Percentiles rank a stretch among this genome's conserved stretches.
These are phyloP conservation scores for Pemphigus obesinymphae DNA, from an alignment of 1,140 invertebrate genomes.

Conservation along the genomic window DNA sequence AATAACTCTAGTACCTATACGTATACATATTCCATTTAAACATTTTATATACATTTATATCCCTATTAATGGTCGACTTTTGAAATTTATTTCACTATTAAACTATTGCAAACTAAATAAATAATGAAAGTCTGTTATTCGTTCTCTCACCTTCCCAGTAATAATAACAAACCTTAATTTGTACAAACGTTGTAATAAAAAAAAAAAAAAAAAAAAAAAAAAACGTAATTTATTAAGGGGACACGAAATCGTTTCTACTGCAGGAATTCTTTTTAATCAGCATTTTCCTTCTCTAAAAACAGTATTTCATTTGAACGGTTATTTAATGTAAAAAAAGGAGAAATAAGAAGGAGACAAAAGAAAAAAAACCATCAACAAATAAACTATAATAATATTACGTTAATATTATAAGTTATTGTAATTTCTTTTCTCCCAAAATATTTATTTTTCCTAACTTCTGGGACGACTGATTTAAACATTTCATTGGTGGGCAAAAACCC, in stretches of 20 bases:
- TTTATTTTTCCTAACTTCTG: not conserved
- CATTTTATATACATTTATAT: not conserved
- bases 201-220: not conserved
- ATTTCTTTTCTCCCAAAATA: not conserved
- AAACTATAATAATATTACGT: slow-evolving; percentile 26
- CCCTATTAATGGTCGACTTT: not conserved
- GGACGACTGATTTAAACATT: slow-evolving; percentile 33
- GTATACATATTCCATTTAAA: no score
- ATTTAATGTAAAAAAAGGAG: slow-evolving; percentile 4
- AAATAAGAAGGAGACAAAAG: not conserved
- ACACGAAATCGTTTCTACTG: slow-evolving; percentile 9
- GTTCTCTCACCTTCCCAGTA: not conserved
- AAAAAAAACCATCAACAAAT: slow-evolving; percentile 20
- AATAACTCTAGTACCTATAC: no score
- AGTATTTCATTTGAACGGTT: slow-evolving; percentile 24
- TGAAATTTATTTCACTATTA: slow-evolving; percentile 6
- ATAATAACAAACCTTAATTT: slow-evolving; percentile 24
- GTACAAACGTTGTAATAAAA: slow-evolving; percentile 20
- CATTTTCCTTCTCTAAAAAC: not conserved
- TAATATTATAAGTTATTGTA: slow-evolving; percentile 29
- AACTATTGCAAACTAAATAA: not conserved
- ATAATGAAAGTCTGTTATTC: slow-evolving; percentile 7
- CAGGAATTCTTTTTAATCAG: slow-evolving; percentile 26
- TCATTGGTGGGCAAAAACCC: slow-evolving; percentile 1
- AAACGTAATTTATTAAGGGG: slow-evolving; percentile 21